phyloP scores from a whole-genome alignment of 2,113 vertebrate species.

The Dromiciops gliroides region DNA sequence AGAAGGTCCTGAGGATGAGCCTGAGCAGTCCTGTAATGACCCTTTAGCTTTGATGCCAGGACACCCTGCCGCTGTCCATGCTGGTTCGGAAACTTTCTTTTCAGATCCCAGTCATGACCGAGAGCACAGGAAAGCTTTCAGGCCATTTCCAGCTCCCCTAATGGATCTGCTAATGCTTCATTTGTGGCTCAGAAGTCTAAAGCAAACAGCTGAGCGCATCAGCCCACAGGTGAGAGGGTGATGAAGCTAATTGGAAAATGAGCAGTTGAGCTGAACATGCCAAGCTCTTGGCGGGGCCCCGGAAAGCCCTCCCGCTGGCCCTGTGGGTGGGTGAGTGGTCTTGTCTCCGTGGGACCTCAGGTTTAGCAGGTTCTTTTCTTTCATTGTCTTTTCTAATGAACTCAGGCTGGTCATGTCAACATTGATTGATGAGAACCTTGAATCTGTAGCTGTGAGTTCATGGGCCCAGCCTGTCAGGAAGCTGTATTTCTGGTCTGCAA shows the following conservation, averaged over 20 bases:
- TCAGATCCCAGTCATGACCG: not conserved
- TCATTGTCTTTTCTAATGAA: not conserved
- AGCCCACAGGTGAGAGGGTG: constrained; percentile 3
- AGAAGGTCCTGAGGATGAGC: not conserved
- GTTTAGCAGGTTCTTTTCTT: not conserved
- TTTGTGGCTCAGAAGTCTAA: not conserved
- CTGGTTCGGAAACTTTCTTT: not conserved
- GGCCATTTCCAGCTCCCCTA: not conserved
- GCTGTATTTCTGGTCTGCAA: not conserved
- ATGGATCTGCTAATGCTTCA: not conserved
- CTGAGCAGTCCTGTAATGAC: not conserved
- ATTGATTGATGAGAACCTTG: not conserved
- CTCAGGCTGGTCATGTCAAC: not conserved
- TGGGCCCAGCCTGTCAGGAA: not conserved
- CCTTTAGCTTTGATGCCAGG: not conserved
- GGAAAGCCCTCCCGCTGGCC: not conserved
- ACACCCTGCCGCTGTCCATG: not conserved
- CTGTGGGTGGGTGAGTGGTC: not conserved
- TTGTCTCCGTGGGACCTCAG: not conserved
- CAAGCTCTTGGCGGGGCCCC: not conserved
- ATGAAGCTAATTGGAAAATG: constrained; percentile 9
- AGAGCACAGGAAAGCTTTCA: constrained; percentile 8
- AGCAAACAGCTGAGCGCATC: not conserved
- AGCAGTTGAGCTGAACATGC: not conserved
- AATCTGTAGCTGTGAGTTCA: not conserved